phyloP scores from a whole-genome alignment of 2,888 invertebrate genomes.

The Leptinotarsa haldemani region DNA sequence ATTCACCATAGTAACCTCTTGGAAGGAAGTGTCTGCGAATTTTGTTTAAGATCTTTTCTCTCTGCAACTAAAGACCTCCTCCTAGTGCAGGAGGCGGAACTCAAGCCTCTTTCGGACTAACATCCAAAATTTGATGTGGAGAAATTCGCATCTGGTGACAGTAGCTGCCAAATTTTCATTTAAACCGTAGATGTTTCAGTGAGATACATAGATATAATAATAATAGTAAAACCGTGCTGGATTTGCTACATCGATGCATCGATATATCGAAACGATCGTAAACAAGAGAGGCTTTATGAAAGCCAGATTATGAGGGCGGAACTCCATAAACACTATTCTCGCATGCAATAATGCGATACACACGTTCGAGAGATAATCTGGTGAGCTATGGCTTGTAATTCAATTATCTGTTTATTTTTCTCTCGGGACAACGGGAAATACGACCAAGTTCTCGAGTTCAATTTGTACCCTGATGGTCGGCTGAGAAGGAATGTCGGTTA shows the following conservation, averaged over 20 bases:
- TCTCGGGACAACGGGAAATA: conserved; percentile 18
- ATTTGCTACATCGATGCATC: background rate
- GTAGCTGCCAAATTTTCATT: no score
- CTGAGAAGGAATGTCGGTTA: background rate
- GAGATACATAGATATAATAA: no score
- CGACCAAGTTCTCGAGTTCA: conserved; percentile 12
- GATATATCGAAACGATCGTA: conserved; percentile 6
- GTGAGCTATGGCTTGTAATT: conserved; percentile 27
- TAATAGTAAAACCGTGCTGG: no score
- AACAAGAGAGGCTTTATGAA: conserved; percentile 13
- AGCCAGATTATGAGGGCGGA: conserved; percentile 23
- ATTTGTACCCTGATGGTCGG: conserved; percentile 1
- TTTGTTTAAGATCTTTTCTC: no score
- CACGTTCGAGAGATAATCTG: conserved; percentile 25
- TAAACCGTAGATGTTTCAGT: no score
- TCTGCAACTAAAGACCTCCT: no score
- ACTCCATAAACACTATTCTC: conserved; percentile 26
- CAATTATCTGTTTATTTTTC: conserved; percentile 26
- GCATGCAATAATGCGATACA: conserved; percentile 31
- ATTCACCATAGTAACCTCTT: no score
- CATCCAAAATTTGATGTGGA: no score
- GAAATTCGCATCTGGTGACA: no score
- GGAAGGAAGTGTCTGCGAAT: no score
- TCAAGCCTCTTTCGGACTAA: no score
- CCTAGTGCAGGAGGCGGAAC: no score